A percentile compares a stretch with the other conserved stretches of the same genome.
phyloP scores from a whole-genome alignment of 2,888 invertebrate genomes.

The Lacanobia oleracea region DNA sequence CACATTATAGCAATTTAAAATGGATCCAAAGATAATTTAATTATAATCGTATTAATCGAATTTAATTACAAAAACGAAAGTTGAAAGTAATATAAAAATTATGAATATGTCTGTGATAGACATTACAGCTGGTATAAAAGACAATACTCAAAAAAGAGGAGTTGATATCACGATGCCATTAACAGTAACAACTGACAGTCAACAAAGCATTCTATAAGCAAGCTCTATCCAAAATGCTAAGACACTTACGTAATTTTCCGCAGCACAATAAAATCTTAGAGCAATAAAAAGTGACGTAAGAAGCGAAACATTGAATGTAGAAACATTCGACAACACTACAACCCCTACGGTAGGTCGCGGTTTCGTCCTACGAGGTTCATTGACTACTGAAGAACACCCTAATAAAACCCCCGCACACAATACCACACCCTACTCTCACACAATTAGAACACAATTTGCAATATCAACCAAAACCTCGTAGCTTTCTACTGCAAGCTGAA shows the following conservation, averaged over 20 bases:
- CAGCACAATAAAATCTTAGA: constrained; percentile 22
- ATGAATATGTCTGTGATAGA: too few relatives aligned
- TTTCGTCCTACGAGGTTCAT: constrained; percentile 82
- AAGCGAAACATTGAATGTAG: constrained; percentile 59
- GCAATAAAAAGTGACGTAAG: constrained; percentile 51
- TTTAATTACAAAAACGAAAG: too few relatives aligned
- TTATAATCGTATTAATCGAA: too few relatives aligned
- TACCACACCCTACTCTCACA: constrained; percentile 61
- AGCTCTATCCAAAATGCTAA: neutral
- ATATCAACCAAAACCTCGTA: constrained; percentile 63
- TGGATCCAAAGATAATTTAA: too few relatives aligned
- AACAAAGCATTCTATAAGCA: neutral
- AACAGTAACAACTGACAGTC: too few relatives aligned
- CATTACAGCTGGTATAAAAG: too few relatives aligned
- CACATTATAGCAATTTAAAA: too few relatives aligned
- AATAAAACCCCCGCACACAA: constrained; percentile 62
- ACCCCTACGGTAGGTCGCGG: constrained; percentile 88
- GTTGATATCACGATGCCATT: too few relatives aligned
- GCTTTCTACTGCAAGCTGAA: constrained; percentile 83
- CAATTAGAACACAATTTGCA: constrained; percentile 59
- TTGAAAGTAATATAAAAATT: neutral
- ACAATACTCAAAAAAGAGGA: too few relatives aligned
- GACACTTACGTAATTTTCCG: neutral
- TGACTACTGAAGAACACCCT: constrained; percentile 81
- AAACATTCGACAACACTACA: constrained; percentile 74